Percentiles rank a stretch among this genome's conserved stretches.
Evolutionary conservation across 1,140 invertebrate species (phyloP).

Genomic region (Pogonomyrmex californicus): DNA sequence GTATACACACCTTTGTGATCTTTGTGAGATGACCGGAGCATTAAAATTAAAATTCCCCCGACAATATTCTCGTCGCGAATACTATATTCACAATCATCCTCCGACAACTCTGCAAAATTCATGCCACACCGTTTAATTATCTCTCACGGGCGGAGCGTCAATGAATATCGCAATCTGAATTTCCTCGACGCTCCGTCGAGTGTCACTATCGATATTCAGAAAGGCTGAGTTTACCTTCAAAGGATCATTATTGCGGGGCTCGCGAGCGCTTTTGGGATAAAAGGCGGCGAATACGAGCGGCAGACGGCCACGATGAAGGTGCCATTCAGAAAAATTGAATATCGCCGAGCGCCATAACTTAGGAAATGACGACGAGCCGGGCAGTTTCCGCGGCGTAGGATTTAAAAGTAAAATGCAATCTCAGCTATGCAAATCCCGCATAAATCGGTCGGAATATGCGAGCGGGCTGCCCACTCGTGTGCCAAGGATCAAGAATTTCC

Average conservation of each 20-base stretch:
- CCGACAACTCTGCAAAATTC: slow-evolving; percentile 53
- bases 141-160: slow-evolving; percentile 46
- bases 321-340: slow-evolving; percentile 75
- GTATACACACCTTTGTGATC: not conserved
- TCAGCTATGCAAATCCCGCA: slow-evolving; percentile 75
- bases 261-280: slow-evolving; percentile 62
- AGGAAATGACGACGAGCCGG: slow-evolving; percentile 67
- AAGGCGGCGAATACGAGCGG: slow-evolving; percentile 47
- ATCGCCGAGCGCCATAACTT: slow-evolving; percentile 70
- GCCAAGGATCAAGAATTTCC: slow-evolving; percentile 68
- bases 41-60: slow-evolving; percentile 48
- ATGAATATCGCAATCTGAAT: slow-evolving; percentile 62
- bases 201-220: slow-evolving; percentile 69
- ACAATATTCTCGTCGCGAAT: slow-evolving; percentile 36
- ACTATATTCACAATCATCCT: slow-evolving; percentile 45
- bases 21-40: not conserved
- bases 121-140: slow-evolving; percentile 54
- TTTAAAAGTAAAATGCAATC: slow-evolving; percentile 80
- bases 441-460: slow-evolving; percentile 74
- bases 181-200: slow-evolving; percentile 44
- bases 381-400: slow-evolving; percentile 64
- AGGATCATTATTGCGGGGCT: slow-evolving; percentile 66
- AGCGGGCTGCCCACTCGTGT: slow-evolving; percentile 64
- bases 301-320: slow-evolving; percentile 18
- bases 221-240: slow-evolving; percentile 59